A percentile compares a stretch with the other conserved stretches of the same genome.
These are phyloP conservation scores for Cryptoblepharus egeriae DNA, from an alignment of 2,797 vertebrate species.

Conservation along the genomic window DNA sequence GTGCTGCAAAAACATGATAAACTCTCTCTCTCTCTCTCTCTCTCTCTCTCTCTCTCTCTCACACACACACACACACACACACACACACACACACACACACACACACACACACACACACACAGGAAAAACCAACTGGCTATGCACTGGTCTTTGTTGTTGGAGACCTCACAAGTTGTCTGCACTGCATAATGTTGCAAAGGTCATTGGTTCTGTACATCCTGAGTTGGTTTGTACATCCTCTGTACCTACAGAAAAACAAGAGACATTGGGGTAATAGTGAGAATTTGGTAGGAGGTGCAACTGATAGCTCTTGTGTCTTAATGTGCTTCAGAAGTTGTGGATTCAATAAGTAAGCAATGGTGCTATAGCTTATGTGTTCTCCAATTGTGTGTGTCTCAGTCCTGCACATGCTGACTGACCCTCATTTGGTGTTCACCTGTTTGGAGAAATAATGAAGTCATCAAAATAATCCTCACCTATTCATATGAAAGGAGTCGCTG, in stretches of 20 bases:
- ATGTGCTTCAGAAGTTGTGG: background rate
- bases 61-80: too few species aligned
- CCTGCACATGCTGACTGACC: background rate
- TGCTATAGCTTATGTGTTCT: background rate
- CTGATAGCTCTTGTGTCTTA: background rate
- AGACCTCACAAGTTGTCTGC: background rate
- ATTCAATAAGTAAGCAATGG: background rate
- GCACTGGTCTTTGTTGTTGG: background rate
- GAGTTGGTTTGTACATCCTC: background rate
- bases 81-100: too few species aligned
- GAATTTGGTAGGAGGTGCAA: background rate
- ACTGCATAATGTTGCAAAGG: background rate
- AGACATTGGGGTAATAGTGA: background rate
- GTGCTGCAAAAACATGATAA: background rate
- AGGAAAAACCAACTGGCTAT: background rate
- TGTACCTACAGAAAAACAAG: background rate
- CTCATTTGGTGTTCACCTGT: background rate
- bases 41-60: too few species aligned
- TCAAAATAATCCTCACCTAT: background rate
- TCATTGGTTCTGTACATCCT: background rate
- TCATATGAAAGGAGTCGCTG: background rate
- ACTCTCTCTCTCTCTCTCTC: too few species aligned
- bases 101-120: too few species aligned
- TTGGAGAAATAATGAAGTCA: background rate
- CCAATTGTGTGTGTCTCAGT: background rate